These are phyloP conservation scores for Fringilla coelebs DNA, from an alignment of 2,797 vertebrate genomes.

Conservation along the genomic window DNA sequence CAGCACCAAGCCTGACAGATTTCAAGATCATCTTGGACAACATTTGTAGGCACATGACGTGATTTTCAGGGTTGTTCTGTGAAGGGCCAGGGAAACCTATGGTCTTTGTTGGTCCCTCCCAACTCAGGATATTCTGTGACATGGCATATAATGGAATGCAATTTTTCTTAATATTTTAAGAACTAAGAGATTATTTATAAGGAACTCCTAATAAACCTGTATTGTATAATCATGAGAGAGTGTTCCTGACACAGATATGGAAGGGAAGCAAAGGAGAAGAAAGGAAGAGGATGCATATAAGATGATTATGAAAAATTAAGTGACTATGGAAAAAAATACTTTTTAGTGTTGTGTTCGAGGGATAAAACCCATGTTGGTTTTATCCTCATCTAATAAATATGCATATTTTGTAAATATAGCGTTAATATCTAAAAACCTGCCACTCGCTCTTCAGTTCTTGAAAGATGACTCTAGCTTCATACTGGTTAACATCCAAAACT, in stretches of 20 bases:
- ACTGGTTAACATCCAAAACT: background rate
- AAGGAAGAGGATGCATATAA: background rate
- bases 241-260: background rate
- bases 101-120: background rate
- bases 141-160: background rate
- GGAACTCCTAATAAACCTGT: background rate
- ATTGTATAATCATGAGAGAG: background rate
- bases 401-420: background rate
- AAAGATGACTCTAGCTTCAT: background rate
- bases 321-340: background rate
- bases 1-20: background rate
- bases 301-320: background rate
- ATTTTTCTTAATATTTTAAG: background rate
- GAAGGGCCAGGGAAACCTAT: background rate
- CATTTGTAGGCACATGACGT: background rate
- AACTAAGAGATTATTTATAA: background rate
- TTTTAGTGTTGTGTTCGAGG: background rate
- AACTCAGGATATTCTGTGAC: background rate
- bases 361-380: background rate
- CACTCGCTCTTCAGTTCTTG: background rate
- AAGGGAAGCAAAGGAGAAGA: background rate
- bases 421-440: background rate
- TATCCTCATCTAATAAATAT: background rate
- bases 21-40: background rate
- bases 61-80: background rate